phyloP scores from a whole-genome alignment of 2,113 vertebrate species.

The Dermatemys mawii region DNA sequence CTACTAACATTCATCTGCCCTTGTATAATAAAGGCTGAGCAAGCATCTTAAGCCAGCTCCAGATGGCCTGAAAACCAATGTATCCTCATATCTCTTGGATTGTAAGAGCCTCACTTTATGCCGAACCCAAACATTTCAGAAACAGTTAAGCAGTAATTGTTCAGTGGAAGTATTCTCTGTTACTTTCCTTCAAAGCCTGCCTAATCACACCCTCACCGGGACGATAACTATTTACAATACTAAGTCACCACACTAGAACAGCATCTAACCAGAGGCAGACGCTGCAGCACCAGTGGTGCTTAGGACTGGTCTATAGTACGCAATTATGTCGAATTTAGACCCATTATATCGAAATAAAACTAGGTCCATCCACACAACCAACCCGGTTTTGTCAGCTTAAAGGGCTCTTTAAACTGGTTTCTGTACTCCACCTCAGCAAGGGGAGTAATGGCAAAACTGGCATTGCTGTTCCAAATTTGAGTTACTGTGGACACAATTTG shows the following conservation, averaged over 20 bases:
- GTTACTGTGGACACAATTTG: no score
- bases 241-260: neutral
- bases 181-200: neutral
- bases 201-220: neutral
- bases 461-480: no score
- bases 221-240: neutral
- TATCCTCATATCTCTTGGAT: fast-evolving
- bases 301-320: no score
- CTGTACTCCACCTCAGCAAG: no score
- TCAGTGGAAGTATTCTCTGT: neutral
- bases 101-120: neutral
- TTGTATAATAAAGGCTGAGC: neutral
- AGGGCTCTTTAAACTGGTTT: no score
- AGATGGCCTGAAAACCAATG: fast-evolving
- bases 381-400: no score
- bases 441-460: no score
- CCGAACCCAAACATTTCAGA: neutral
- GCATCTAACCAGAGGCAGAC: fast-evolving
- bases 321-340: no score
- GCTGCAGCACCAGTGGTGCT: fast-evolving
- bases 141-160: neutral
- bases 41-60: neutral
- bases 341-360: no score
- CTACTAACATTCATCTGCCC: neutral
- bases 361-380: no score